Conservation (phyloP, 2,888 invertebrate genomes). For the Zaprionus bogoriensis region DNA sequence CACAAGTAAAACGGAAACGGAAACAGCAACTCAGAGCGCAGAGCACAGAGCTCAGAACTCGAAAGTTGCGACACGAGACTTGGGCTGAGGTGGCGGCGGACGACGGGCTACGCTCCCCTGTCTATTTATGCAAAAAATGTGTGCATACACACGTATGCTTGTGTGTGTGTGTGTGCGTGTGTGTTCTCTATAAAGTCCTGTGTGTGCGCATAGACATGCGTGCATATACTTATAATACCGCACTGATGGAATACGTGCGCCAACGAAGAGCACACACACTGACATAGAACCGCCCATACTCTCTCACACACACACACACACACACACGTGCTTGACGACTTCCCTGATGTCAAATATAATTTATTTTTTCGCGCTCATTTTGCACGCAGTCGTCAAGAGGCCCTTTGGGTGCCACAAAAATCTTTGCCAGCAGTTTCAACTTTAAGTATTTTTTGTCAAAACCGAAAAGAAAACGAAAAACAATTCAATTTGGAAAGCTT, state of each 20-base stretch:
- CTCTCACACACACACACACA: slow-evolving; percentile 6
- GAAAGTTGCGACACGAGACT: slow-evolving; percentile 26
- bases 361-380: slow-evolving; percentile 72
- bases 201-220: neutral
- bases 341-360: slow-evolving; percentile 70
- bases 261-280: slow-evolving; percentile 33
- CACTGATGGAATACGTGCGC: slow-evolving; percentile 74
- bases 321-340: slow-evolving; percentile 23
- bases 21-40: slow-evolving; percentile 51
- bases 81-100: slow-evolving; percentile 23
- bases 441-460: slow-evolving; percentile 27
- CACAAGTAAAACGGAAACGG: slow-evolving; percentile 57
- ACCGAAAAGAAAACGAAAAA: slow-evolving; percentile 6
- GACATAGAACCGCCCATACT: too few relatives aligned
- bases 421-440: slow-evolving; percentile 50
- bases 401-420: slow-evolving; percentile 46
- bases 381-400: slow-evolving; percentile 33
- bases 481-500: slow-evolving; percentile 1
- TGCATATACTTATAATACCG: slow-evolving; percentile 55
- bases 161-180: neutral
- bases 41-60: slow-evolving; percentile 13
- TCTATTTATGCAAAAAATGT: slow-evolving; percentile 70
- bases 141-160: slow-evolving; percentile 24
- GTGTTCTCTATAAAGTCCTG: neutral
- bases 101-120: slow-evolving; percentile 51